Evolutionary conservation across 2,113 vertebrate species (phyloP), one percentile per base, ranked within the genome.

Genomic region (Pardalotus punctatus): DNA sequence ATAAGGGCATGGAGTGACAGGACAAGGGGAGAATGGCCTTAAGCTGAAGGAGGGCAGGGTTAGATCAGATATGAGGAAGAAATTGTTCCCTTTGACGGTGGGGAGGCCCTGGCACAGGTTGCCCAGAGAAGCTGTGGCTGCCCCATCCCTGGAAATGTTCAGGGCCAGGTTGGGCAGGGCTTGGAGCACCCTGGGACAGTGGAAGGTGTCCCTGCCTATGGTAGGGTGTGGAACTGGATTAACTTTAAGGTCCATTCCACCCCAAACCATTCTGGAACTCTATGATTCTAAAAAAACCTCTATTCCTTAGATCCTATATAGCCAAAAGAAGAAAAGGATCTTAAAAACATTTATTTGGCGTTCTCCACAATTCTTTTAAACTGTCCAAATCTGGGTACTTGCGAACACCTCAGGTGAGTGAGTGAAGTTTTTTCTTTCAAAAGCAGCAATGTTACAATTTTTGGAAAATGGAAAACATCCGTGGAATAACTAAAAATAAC

Each of bases 81-180:
- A 47, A 79, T 14, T 1, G 8, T 3, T 20, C 10, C 29, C 28
- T 29, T 19, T 3, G 45, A 53, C 33, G 19, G n/a, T 45, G 64
- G 8, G 0, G 1, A 61, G 54, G 23, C 19, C 8, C 62, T n/a
- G 38, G 38, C 9, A 61, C 10, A n/a, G 12, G 17, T 2, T 77
- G 11, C 20, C 35, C 64, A 61, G 27, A 53, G 17, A 14, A 54
- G 33, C 17, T 38, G 48, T 14, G 33, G 13, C 12, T 48, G n/a
- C 42, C 22, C 28, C 64, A 47, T 38, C 15, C 29, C 56, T 40
- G n/a, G 19, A 40, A 54, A 13, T 31, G 29, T 8, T 20, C 65
- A 24, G 25, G 47, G 48, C 20, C n/a, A 71, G 40, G 24, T 0
- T 64, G 57, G 33, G 53, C 0, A 0, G 18, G 27, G 54, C 23